Evolutionary conservation across 2,888 invertebrate species (phyloP), one percentile per base, ranked within the genome.

Genomic region (Chaitophorus viminalis): DNA sequence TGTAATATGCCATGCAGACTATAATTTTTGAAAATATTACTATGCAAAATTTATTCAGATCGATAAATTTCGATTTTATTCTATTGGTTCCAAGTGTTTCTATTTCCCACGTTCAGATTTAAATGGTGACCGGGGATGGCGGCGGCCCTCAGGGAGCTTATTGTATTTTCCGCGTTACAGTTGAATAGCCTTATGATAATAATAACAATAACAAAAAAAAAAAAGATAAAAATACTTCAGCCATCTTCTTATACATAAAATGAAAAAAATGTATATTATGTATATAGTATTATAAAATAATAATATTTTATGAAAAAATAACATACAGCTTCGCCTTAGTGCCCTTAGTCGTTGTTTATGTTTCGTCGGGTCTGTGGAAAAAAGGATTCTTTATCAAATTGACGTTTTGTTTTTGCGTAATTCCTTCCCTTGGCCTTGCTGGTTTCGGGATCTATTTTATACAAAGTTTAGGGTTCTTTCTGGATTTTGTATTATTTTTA

Each of bases 301-400:
- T 86, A 86, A 87, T 79, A 79, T 87, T 87, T 87, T 87, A 79
- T 78, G 86, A 60, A 87, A 87, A 87, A 87, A 87, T 87, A 87
- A 87, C 86, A 87, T 72, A 87, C 74, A 33, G 79, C 72, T 83
- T 81, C 72, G 78, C 78, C 78, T 87, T 84, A 84, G 84, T 84
- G 76, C 84, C 84, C 84, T 84, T 25, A 36, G 60, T 72, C 74
- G 68, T 79, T 87, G 86, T 87, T 87, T 87, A 79, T 60, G 78
- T 79, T 79, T 39, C 72, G 79, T 72, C 25, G 36, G 39, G 60
- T 74, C 39, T 29, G 54, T 18, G 75, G 79, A 54, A 83, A 87
- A 87, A 87, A 87, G 86, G 86, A 87, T 87, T 87, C 86, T 79
- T 79, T 72, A 81, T 74, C 70, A 87, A 87, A 87, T 79, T 74